Conservation (phyloP, 2,797 vertebrate species). For the Cyclura pinguis region DNA sequence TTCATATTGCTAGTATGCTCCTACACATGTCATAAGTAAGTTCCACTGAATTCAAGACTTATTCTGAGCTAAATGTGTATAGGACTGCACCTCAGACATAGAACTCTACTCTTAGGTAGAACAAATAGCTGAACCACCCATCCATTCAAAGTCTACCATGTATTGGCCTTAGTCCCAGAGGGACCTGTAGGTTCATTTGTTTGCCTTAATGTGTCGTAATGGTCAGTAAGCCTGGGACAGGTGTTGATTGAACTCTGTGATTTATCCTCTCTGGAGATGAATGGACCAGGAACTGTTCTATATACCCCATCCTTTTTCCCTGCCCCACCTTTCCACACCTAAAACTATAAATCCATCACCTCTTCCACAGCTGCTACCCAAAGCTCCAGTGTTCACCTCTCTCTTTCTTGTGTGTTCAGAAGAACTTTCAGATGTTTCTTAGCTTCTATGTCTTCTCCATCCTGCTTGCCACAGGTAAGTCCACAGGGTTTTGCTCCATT, state of each 20-base stretch:
- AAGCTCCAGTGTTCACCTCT: not conserved
- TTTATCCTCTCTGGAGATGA: not conserved
- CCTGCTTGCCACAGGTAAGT: slow-evolving; percentile 20
- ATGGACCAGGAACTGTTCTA: not conserved
- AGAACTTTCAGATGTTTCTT: slow-evolving; percentile 2
- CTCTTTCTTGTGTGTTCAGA: not conserved
- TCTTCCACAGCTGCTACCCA: not conserved
- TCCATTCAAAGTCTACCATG: not conserved
- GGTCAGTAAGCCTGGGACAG: slow-evolving; percentile 15
- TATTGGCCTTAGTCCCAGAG: slow-evolving; percentile 8
- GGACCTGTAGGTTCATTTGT: not conserved
- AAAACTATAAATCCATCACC: slow-evolving; percentile 11
- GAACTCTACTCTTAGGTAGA: not conserved
- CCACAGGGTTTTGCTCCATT: not conserved
- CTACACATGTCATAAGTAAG: not conserved
- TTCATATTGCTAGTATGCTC: no score
- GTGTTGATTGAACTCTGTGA: not conserved
- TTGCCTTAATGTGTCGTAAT: slow-evolving; percentile 3
- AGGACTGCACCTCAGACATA: not conserved
- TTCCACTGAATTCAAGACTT: not conserved
- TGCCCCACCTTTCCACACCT: not conserved
- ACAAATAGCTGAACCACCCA: not conserved
- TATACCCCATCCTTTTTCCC: not conserved
- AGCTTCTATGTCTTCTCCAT: slow-evolving; percentile 3
- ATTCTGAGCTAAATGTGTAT: not conserved